Percentiles rank a stretch among this genome's conserved stretches.
Evolutionary conservation across 2,113 vertebrate genomes (phyloP).

Genomic region (Indicator maculatus): DNA sequence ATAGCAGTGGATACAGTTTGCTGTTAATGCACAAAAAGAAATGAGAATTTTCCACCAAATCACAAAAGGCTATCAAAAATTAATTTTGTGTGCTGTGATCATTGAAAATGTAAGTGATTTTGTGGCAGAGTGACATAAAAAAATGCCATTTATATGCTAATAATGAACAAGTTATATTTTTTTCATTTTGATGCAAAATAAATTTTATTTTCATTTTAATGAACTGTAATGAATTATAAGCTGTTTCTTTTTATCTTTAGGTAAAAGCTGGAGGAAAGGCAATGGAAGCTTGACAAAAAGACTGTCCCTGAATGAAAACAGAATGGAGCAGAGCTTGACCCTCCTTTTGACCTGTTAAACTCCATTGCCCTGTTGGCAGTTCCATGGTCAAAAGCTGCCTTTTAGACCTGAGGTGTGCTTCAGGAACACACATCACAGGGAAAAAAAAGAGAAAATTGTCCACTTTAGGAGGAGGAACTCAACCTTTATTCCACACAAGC

Average conservation of each 20-base stretch:
- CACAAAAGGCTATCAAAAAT: constrained; percentile 89
- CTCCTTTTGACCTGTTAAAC: background rate
- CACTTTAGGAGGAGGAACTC: background rate
- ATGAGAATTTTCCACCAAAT: constrained; percentile 83
- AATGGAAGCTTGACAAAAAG: constrained; percentile 37
- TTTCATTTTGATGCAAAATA: constrained; percentile 82
- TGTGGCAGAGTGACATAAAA: constrained; percentile 79
- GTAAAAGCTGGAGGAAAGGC: constrained; percentile 62
- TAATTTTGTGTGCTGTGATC: constrained; percentile 85
- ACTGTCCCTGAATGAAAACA: background rate
- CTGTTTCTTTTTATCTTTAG: constrained; percentile 66
- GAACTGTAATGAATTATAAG: constrained; percentile 79
- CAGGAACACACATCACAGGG: accelerated
- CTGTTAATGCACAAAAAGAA: constrained; percentile 82
- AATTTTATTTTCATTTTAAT: constrained; percentile 84
- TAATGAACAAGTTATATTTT: constrained; percentile 76
- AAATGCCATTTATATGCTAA: constrained; percentile 89
- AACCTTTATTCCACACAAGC: background rate
- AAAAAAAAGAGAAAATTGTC: background rate
- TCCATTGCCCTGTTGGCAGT: background rate
- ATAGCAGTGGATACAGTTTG: constrained; percentile 81
- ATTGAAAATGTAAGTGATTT: constrained; percentile 84
- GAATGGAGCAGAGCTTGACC: background rate
- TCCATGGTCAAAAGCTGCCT: background rate
- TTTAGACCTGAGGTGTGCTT: background rate